Evolutionary conservation across 2,888 invertebrate genomes (phyloP), one percentile per base, ranked within the genome.

Genomic region (Adelphocoris suturalis): DNA sequence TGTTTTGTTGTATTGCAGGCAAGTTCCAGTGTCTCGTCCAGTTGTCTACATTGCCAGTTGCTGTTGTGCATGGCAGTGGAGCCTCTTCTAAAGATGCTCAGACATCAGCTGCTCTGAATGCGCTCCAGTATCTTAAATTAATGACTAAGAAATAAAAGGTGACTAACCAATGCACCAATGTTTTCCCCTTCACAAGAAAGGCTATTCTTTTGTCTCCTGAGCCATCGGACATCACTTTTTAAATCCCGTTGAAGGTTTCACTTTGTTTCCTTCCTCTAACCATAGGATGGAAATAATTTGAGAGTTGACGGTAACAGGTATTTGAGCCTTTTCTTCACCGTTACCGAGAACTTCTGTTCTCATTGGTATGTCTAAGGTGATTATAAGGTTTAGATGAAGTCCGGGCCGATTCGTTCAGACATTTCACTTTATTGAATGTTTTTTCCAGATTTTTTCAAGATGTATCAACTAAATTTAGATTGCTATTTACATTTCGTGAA

Each of bases 11-110:
- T 13, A 13, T 92, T 92, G 0, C 94, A 91, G 97, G 97, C n/a
- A 96, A 96, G 92, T 95, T 94, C 93, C 98, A 99, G 94, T 98
- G 98, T 93, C 94, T 99, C 92, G 97, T 99, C 52, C 98, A 99
- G 94, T 94, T 99, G 91, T 98, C 98, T 12, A 97, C 98, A 0
- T 94, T 98, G 92, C 99, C 99, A 0, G 97, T 98, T 27, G 98
- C 98, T 0, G 99, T 99, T 16, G 98, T 98, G 93, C 98, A 97
- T 93, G 99, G 99, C 37, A 95, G 96, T 0, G 98, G 98, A 0
- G 93, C 94, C 28, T 96, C 96, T 27, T 95, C 96, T 92, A 96
- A 96, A 93, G 98, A 98, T 91, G 98, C 99, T 4, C 97, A 98
- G 94, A 95, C 96, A 0, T 95, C 96, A 91, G 98, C 98, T 9